Base-by-base conservation (phyloP, 2,113 vertebrate genomes). In the Elgaria multicarinata region DNA sequence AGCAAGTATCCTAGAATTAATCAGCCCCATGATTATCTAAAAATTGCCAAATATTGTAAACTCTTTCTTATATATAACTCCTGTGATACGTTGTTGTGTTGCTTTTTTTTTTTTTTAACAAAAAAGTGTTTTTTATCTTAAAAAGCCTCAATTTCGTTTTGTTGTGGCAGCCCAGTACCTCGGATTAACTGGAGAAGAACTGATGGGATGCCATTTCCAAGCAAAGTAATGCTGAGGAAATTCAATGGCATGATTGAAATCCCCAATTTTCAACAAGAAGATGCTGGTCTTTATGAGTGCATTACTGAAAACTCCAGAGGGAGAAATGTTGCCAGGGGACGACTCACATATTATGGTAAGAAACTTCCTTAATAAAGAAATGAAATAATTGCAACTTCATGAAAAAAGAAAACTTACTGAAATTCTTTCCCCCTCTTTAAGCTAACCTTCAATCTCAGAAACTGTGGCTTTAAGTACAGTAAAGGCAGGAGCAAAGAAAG, bases 131-230 rank as follows among this genome's bases (percentile, higher is more conserved):
- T 69, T 14, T 0, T 81, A 91, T 50, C 42, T 88, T 26, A 10
- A 50, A 69, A 2, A 79, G 91, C 88, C 93, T 91, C 88, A 9
- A 69, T 87, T 64, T 53, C 50, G 69, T 86, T 90, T 79, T 66
- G 12, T 71, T 77, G 53, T 93, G 94, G 79, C 93, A 99, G 99
- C 94, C 99, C 99, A 0, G 97, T 99, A 55, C 99, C 99, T 92
- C 98, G 97, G 96, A 99, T 99, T 95, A 98, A 97, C 91, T 99
- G 99, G 99, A 98, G 98, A 92, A 98, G 98, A 97, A 98, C 97
- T 16, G 98, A 98, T 33, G 98, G 98, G 2, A 95, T 98, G 89
- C 98, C 98, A 0, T 98, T 99, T 88, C 97, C 98, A 62, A 97
- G 96, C 90, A 99, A 99, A 97, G 96, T 98, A 89, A 98, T 97